These are phyloP conservation scores for Drosophila aff. DNA, from an alignment of 1,140 invertebrate species.

Conservation along the genomic window DNA sequence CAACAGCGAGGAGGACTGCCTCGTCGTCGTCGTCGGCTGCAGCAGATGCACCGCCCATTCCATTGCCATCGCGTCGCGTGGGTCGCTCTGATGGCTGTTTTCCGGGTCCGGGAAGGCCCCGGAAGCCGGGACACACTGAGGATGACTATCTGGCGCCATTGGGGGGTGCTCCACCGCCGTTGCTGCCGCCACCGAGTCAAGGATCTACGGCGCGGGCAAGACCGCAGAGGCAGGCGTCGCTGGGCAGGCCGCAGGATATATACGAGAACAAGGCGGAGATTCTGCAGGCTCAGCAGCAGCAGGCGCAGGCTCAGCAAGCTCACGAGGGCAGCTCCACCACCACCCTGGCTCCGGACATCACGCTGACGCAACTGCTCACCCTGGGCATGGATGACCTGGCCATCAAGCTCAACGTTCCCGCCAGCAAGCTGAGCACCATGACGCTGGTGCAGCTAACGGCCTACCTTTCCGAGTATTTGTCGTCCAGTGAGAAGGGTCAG, in stretches of 20 bases:
- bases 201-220: constrained; percentile 54
- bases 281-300: constrained; percentile 57
- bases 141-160: constrained; percentile 89
- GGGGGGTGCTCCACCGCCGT: constrained; percentile 49
- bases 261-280: constrained; percentile 83
- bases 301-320: constrained; percentile 16
- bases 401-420: constrained; percentile 90
- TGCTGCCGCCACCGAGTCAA: constrained; percentile 74
- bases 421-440: constrained; percentile 92
- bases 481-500: constrained; percentile 73
- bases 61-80: constrained; percentile 88
- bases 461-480: constrained; percentile 89
- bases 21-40: neutral
- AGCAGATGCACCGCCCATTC: constrained; percentile 87
- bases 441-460: constrained; percentile 93
- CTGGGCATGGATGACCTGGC: constrained; percentile 92
- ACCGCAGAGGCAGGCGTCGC: constrained; percentile 65
- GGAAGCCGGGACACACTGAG: constrained; percentile 85
- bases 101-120: constrained; percentile 85
- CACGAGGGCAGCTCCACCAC: constrained; percentile 7
- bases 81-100: constrained; percentile 86
- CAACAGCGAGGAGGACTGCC: constrained; percentile 36
- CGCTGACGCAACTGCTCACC: constrained; percentile 92
- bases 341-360: constrained; percentile 89
- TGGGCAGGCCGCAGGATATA: constrained; percentile 71